These are phyloP conservation scores for Thymelicus sylvestris DNA, from an alignment of 2,888 invertebrate species.

Conservation along the genomic window DNA sequence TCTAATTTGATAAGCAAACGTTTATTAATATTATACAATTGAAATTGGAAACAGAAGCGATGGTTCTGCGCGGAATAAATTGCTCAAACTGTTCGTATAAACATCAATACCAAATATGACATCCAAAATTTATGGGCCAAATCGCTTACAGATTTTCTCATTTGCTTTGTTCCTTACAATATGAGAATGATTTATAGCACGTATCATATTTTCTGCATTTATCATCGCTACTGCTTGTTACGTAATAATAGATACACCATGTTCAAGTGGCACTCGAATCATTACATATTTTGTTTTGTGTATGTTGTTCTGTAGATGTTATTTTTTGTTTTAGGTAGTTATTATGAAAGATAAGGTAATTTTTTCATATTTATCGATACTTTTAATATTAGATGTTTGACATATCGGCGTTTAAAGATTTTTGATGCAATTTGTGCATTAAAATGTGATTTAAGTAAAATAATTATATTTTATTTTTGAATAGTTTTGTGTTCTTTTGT, in stretches of 20 bases:
- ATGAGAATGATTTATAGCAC: conserved; percentile 35
- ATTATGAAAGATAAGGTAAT: too few species aligned
- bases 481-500: too few species aligned
- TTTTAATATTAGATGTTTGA: too few species aligned
- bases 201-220: conserved; percentile 33
- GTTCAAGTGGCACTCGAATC: conserved; percentile 27
- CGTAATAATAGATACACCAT: conserved; percentile 26
- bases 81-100: conserved; percentile 6
- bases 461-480: too few species aligned
- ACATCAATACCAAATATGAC: conserved; percentile 24
- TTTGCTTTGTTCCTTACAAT: conserved; percentile 37
- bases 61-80: conserved; percentile 14
- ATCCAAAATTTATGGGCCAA: conserved; percentile 34
- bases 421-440: too few species aligned
- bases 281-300: background rate
- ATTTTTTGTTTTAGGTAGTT: too few species aligned
- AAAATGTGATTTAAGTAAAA: too few species aligned
- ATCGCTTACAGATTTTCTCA: conserved; percentile 37
- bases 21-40: conserved; percentile 15
- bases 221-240: conserved; percentile 32
- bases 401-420: too few species aligned
- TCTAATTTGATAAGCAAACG: conserved; percentile 13
- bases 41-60: conserved; percentile 19
- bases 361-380: too few species aligned
- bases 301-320: too few species aligned